phyloP scores from a whole-genome alignment of 2,113 vertebrate species.

The Prionailurus bengalensis region DNA sequence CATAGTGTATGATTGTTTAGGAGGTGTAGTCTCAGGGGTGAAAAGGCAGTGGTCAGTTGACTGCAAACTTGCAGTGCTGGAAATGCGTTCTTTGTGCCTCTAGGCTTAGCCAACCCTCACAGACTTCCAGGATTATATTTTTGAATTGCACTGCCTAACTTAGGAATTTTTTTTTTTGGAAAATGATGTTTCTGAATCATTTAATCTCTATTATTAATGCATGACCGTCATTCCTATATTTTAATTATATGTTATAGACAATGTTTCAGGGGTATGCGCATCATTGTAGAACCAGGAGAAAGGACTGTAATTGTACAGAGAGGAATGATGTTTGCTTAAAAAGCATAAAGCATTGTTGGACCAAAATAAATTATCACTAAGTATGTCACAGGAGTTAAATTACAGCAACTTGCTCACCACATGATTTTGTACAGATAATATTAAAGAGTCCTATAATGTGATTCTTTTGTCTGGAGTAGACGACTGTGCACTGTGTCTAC shows the following conservation, averaged over 20 bases:
- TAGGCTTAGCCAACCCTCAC: background rate
- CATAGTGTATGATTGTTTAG: background rate
- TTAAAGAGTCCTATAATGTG: background rate
- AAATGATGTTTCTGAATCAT: constrained; percentile 4
- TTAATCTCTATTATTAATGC: background rate
- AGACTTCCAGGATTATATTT: background rate
- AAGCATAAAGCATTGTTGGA: background rate
- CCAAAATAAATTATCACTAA: constrained; percentile 2
- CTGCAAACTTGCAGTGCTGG: background rate
- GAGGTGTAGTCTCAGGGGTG: too few species aligned
- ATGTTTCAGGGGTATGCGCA: background rate
- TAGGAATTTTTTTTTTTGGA: background rate
- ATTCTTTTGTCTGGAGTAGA: background rate
- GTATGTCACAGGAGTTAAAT: background rate
- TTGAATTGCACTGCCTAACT: background rate
- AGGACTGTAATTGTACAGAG: background rate
- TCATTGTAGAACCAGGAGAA: background rate
- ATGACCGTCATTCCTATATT: background rate
- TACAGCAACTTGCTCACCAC: background rate
- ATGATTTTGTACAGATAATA: background rate
- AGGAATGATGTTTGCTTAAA: background rate
- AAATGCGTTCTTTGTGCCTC: background rate
- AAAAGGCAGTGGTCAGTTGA: background rate
- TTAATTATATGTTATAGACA: background rate
- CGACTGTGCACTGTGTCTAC: background rate